phyloP scores from a whole-genome alignment of 2,888 invertebrate genomes.

The Chymomyza caudatula region DNA sequence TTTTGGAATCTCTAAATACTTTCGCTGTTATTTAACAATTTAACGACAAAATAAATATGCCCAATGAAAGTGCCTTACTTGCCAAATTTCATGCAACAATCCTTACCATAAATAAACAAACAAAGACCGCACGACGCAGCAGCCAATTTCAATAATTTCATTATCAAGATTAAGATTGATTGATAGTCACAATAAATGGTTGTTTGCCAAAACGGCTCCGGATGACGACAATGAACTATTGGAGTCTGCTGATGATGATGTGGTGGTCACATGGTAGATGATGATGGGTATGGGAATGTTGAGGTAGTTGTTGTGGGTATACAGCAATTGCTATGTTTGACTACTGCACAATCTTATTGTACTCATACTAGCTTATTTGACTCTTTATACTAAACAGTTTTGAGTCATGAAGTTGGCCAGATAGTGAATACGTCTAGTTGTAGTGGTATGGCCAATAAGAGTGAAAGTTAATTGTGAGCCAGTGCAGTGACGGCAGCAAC shows the following conservation, averaged over 20 bases:
- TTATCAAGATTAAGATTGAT: slow-evolving; percentile 71
- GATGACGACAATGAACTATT: background rate
- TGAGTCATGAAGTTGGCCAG: slow-evolving; percentile 39
- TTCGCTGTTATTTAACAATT: no score
- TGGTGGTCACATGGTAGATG: slow-evolving; percentile 19
- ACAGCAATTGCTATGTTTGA: slow-evolving; percentile 26
- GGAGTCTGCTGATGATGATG: background rate
- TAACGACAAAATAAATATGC: background rate
- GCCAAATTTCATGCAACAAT: background rate
- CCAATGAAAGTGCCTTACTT: background rate
- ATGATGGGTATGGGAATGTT: slow-evolving; percentile 28
- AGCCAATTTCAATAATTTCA: slow-evolving; percentile 64
- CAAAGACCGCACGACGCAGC: slow-evolving; percentile 16
- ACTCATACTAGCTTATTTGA: slow-evolving; percentile 12
- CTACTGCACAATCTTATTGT: slow-evolving; percentile 22
- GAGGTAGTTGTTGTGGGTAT: background rate
- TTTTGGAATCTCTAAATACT: no score
- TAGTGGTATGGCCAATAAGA: slow-evolving; percentile 30
- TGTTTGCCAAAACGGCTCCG: slow-evolving; percentile 11
- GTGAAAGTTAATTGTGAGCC: slow-evolving; percentile 60
- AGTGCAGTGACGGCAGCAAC: slow-evolving; percentile 23
- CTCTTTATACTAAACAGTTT: slow-evolving; percentile 47
- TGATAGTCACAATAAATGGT: slow-evolving; percentile 42
- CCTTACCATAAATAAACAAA: background rate
- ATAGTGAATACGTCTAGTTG: slow-evolving; percentile 19